These are phyloP conservation scores for Neuroscelio doddi DNA, from an alignment of 2,888 invertebrate species.

Conservation along the genomic window DNA sequence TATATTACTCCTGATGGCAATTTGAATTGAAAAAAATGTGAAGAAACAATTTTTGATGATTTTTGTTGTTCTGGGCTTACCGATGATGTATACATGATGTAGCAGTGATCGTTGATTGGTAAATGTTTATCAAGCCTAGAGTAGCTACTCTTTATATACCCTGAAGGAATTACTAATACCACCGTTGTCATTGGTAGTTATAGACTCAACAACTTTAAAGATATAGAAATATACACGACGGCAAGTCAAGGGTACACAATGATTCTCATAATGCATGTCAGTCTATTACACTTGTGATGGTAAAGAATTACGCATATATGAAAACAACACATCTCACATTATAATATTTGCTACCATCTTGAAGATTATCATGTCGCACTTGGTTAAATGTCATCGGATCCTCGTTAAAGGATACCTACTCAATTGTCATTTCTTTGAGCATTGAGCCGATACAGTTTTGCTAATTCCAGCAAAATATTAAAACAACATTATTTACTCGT, in stretches of 20 bases:
- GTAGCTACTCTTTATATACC: constrained; percentile 46
- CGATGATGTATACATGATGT: constrained; percentile 46
- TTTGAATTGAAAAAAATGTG: neutral
- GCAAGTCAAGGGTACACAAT: constrained; percentile 46
- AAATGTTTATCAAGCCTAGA: constrained; percentile 45
- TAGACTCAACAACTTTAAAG: constrained; percentile 40
- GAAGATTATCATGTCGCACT: constrained; percentile 44
- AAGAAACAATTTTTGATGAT: constrained; percentile 4
- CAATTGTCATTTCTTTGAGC: constrained; percentile 38
- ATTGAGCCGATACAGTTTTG: constrained; percentile 16
- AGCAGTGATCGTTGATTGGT: constrained; percentile 46
- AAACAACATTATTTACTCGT: too few relatives aligned
- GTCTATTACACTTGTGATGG: constrained; percentile 26
- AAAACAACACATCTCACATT: constrained; percentile 41
- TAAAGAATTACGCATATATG: constrained; percentile 42
- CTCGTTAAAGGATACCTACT: constrained; percentile 55
- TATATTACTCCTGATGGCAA: neutral
- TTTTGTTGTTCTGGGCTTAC: constrained; percentile 34
- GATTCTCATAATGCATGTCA: constrained; percentile 39
- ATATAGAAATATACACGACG: constrained; percentile 33
- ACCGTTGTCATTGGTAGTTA: constrained; percentile 26
- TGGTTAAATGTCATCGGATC: constrained; percentile 69
- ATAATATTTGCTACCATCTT: constrained; percentile 33
- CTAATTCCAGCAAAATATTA: neutral
- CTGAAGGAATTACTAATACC: constrained; percentile 46